Conservation (phyloP, 2,113 vertebrate genomes). For the Neogobius melanostomus region DNA sequence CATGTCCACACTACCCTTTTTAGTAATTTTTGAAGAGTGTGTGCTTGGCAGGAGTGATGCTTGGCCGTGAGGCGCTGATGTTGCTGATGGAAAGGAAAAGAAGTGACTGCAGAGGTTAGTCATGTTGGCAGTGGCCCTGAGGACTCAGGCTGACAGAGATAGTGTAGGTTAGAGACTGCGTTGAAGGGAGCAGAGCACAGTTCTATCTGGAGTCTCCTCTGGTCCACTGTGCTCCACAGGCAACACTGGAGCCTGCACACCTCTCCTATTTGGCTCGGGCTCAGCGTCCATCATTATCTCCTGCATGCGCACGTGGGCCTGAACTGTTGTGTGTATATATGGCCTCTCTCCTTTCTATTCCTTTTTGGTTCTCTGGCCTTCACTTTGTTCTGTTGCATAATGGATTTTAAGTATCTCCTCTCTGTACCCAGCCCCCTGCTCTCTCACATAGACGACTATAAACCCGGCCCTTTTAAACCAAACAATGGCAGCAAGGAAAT, state of each 20-base stretch:
- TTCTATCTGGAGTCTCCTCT: slow-evolving; percentile 44
- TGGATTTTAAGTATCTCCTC: slow-evolving; percentile 15
- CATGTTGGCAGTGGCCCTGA: slow-evolving; percentile 11
- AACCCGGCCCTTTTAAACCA: slow-evolving; percentile 5
- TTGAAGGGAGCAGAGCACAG: slow-evolving; percentile 40
- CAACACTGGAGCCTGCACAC: slow-evolving; percentile 59
- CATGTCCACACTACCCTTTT: neutral
- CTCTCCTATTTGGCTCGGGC: slow-evolving; percentile 12
- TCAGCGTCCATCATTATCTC: slow-evolving; percentile 5
- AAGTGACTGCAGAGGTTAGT: slow-evolving; percentile 24
- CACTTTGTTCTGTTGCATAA: slow-evolving; percentile 33
- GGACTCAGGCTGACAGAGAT: slow-evolving; percentile 18
- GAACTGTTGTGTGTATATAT: slow-evolving; percentile 12
- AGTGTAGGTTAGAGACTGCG: slow-evolving; percentile 34
- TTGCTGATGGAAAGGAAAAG: slow-evolving; percentile 36
- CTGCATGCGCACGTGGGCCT: slow-evolving; percentile 20
- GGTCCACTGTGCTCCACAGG: slow-evolving; percentile 70
- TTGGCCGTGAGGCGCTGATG: slow-evolving; percentile 24
- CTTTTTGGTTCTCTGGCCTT: slow-evolving; percentile 14
- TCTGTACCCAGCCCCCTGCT: neutral
- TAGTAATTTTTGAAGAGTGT: slow-evolving; percentile 6
- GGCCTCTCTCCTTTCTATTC: slow-evolving; percentile 3
- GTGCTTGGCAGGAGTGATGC: slow-evolving; percentile 17
- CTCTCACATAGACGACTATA: slow-evolving; percentile 7
- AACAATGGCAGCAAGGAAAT: neutral